Percentiles rank a stretch among this genome's conserved stretches.
Conservation (phyloP, 2,113 vertebrate species). For the Kryptolebias marmoratus region DNA sequence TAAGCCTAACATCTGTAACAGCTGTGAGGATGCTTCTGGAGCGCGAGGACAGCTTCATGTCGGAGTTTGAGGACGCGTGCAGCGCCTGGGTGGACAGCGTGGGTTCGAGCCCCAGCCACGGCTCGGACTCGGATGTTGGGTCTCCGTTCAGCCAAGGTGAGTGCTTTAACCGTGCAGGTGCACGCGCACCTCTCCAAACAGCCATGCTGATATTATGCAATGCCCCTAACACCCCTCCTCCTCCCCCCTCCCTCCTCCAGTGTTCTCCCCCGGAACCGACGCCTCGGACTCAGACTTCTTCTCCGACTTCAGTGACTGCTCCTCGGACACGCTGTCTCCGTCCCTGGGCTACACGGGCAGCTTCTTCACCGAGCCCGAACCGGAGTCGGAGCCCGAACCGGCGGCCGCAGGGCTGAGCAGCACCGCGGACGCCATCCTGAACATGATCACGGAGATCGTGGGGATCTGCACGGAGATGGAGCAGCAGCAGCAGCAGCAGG, state of each 20-base stretch:
- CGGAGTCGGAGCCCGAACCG: conserved; percentile 60
- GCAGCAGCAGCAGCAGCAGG: conserved; percentile 57
- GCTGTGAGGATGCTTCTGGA: conserved; percentile 64
- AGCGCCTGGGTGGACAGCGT: conserved; percentile 77
- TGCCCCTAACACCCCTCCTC: conserved; percentile 43
- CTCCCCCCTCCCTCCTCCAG: conserved; percentile 58
- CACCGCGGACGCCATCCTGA: conserved; percentile 92
- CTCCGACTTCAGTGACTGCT: conserved; percentile 82
- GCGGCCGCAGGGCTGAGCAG: conserved; percentile 82
- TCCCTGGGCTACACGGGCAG: conserved; percentile 87
- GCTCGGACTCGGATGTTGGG: conserved; percentile 58
- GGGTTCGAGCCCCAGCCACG: conserved; percentile 64
- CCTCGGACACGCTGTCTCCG: conserved; percentile 81
- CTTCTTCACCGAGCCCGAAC: conserved; percentile 86
- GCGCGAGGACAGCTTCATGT: conserved; percentile 75
- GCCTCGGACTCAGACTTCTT: conserved; percentile 86
- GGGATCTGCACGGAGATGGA: conserved; percentile 87
- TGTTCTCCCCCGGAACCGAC: conserved; percentile 81
- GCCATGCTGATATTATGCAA: conserved; percentile 46
- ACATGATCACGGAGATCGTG: conserved; percentile 94
- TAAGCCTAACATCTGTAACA: not conserved
- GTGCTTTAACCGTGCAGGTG: conserved; percentile 2
- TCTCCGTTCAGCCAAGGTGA: conserved; percentile 72
- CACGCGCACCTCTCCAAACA: not conserved
- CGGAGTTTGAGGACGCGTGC: conserved; percentile 75